Conservation (phyloP, 1,140 invertebrate genomes). For the Harlomillsia oculata region DNA sequence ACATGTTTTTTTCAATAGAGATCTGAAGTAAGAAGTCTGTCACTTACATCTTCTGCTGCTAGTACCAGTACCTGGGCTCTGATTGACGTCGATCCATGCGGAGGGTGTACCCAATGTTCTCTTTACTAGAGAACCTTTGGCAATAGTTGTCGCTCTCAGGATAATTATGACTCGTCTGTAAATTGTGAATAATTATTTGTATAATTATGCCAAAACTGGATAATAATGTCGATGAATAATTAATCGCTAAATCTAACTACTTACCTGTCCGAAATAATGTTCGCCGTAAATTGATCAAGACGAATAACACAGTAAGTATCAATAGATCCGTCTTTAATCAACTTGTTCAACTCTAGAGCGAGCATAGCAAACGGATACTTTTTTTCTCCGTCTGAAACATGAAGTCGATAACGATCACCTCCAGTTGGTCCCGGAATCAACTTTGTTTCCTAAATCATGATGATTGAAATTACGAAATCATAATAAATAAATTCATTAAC, state of each 20-base stretch:
- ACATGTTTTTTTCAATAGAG: too few relatives aligned
- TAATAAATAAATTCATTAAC: not conserved
- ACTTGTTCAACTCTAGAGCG: slow-evolving; percentile 70
- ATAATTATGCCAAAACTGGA: not conserved
- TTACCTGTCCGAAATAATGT: slow-evolving; percentile 47
- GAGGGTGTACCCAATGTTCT: slow-evolving; percentile 67
- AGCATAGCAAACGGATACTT: slow-evolving; percentile 82
- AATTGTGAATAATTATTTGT: slow-evolving; percentile 17
- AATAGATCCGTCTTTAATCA: slow-evolving; percentile 58
- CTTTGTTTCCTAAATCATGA: slow-evolving; percentile 47
- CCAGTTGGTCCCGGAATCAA: slow-evolving; percentile 51
- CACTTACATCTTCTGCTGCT: too few relatives aligned
- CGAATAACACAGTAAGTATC: slow-evolving; percentile 64
- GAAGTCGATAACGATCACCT: slow-evolving; percentile 65
- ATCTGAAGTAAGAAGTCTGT: too few relatives aligned
- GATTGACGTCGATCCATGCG: slow-evolving; percentile 46
- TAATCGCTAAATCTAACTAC: slow-evolving; percentile 36
- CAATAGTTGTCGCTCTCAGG: slow-evolving; percentile 63
- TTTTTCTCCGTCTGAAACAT: slow-evolving; percentile 75
- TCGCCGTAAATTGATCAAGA: slow-evolving; percentile 69
- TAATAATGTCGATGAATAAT: slow-evolving; percentile 5
- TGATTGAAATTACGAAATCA: not conserved
- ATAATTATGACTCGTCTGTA: slow-evolving; percentile 74
- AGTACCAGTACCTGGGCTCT: too few relatives aligned
- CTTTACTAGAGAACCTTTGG: slow-evolving; percentile 57